Evolutionary conservation across 2,113 vertebrate genomes (phyloP), one percentile per base, ranked within the genome.

Genomic region (Oryzias curvinotus): DNA sequence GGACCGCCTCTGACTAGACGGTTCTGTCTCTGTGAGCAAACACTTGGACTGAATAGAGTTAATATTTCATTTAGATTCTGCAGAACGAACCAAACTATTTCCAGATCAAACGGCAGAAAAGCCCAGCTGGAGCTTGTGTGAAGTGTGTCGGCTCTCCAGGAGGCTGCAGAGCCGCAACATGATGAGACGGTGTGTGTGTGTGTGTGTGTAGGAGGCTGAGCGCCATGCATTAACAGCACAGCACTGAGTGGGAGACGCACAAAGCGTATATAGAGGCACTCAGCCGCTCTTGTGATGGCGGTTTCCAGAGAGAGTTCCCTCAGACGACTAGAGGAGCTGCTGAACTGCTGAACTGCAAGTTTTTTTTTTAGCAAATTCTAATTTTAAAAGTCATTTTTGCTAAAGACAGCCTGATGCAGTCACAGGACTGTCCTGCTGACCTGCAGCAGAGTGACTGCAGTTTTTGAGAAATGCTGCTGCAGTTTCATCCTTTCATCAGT

Each of bases 141-240:
- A 25, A 61, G 57, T 54, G 57, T 55, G 49, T 44, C 55, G 41
- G 21, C 57, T 59, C 54, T 56, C 4, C 45, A n/a, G 47, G 60
- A 68, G 54, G 59, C 54, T 64, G 69, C 52, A 28, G 53, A 23
- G 48, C 18, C 15, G 17, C 46, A 18, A 3, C 57, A 36, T 25
- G 41, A 41, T 8, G 52, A 23, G 58, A n/a, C 4, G 7, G 57
- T 59, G 73, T 52, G 58, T 65, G 65, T 58, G 62, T 57, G 65
- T 58, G 61, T 42, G 47, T 68, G 75, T 61, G 70, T 77, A 43
- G 66, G 73, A 59, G 62, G 65, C 65, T 59, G 73, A 77, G 60
- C 57, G 62, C 59, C 51, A 57, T 71, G 75, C 48, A 58, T 55
- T 62, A 78, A 66, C 36, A 26, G 55, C 55, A 75, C 64, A 71